phyloP scores from a whole-genome alignment of 2,888 invertebrate species.

The Dryadula phaetusa region DNA sequence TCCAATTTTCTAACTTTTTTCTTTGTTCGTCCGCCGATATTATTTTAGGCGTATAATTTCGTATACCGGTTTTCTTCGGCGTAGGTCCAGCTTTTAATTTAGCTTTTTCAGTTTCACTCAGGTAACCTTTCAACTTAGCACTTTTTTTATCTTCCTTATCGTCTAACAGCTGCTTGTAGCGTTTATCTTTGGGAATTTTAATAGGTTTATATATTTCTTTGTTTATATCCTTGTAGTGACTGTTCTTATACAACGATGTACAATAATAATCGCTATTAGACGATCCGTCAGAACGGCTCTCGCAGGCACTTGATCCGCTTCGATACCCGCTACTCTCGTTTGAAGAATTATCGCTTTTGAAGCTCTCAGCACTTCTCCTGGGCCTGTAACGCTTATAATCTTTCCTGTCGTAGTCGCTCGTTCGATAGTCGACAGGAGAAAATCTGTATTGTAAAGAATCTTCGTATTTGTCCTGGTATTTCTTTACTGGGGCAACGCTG shows the following conservation, averaged over 20 bases:
- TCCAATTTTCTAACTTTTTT: slow-evolving; percentile 86
- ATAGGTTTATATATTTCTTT: slow-evolving; percentile 80
- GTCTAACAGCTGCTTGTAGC: slow-evolving; percentile 76
- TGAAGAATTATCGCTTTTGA: slow-evolving; percentile 76
- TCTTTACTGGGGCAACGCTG: slow-evolving; percentile 64
- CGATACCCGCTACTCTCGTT: slow-evolving; percentile 78
- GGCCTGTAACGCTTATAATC: slow-evolving; percentile 70
- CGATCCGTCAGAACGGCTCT: slow-evolving; percentile 72
- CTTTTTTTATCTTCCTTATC: slow-evolving; percentile 68
- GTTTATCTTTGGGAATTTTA: slow-evolving; percentile 78
- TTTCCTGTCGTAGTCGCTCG: slow-evolving; percentile 60
- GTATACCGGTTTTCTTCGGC: slow-evolving; percentile 85
- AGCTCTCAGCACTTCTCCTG: slow-evolving; percentile 72
- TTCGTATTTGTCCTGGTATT: slow-evolving; percentile 70
- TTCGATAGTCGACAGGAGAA: slow-evolving; percentile 59
- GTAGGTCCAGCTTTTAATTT: slow-evolving; percentile 68
- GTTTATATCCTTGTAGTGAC: slow-evolving; percentile 77
- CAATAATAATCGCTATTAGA: slow-evolving; percentile 74
- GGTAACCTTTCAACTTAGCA: slow-evolving; percentile 66
- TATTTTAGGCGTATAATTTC: slow-evolving; percentile 90
- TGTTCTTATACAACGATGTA: slow-evolving; percentile 80
- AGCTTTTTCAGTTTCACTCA: slow-evolving; percentile 74
- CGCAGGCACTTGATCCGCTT: slow-evolving; percentile 77
- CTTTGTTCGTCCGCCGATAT: slow-evolving; percentile 83
- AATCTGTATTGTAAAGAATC: slow-evolving; percentile 62